Evolutionary conservation across 2,888 invertebrate species (phyloP), one percentile per base, ranked within the genome.

Genomic region (Pterostichus madidus): DNA sequence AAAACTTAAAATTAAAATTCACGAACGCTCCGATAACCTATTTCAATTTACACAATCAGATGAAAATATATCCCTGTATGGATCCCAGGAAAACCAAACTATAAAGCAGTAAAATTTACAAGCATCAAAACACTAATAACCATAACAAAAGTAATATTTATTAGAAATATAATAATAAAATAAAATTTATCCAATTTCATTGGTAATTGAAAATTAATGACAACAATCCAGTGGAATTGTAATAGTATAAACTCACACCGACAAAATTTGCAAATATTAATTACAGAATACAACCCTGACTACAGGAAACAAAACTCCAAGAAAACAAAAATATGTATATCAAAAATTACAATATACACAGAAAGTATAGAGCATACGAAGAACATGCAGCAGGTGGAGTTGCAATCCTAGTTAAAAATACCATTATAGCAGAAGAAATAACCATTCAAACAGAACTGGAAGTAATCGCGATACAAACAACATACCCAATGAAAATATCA

Each of bases 181-280:
- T n/a, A 2, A 24, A 24, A 24, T 3, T 24, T 24, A 24, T 1
- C 24, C 24, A 24, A 24, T 3, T 24, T 2, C 24, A 24, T 24
- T 24, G 1, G 1, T 24, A 24, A 24, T 24, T 24, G 3, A 24
- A 24, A 24, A 1, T 3, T 3, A 24, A 76, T 76, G 76, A 32
- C 76, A 53, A 59, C 44, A 79, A 44, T 79, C 0, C 79, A 79
- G 32, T 79, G 79, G 79, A 79, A 79, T 24, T 44, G 17, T 79
- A 61, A 79, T 13, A 59, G 78, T 0, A 59, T 59, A 44, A 59
- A 59, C 8, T 13, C 59, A 7, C 59, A 61, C n/a, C 15, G 46
- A 64, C 8, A 49, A 59, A 59, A 78, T 7, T 5, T 39, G 15
- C 31, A 61, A 81, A 31, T 32, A 10, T 31, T 52, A 52, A 52